phyloP scores from a whole-genome alignment of 2,888 invertebrate genomes.

The Luperina nickerlii region DNA sequence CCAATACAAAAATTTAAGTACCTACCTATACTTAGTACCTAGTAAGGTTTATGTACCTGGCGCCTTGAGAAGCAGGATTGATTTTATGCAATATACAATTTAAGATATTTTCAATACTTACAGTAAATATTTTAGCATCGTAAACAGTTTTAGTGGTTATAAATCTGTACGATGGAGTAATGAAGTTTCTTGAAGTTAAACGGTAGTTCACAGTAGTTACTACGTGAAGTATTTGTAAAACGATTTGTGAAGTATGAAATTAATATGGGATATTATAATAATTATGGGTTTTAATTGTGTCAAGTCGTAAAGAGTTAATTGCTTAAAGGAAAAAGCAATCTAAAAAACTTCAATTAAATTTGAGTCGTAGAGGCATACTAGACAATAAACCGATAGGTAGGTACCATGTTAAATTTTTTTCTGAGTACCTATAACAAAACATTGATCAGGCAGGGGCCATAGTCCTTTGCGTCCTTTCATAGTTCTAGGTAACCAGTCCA shows the following conservation, averaged over 20 bases:
- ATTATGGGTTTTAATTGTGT: not conserved
- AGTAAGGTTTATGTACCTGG: not conserved
- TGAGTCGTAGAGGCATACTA: too few species aligned
- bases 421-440: too few species aligned
- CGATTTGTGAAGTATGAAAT: constrained; percentile 9
- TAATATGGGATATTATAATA: not conserved
- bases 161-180: constrained; percentile 41
- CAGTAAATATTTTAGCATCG: constrained; percentile 32
- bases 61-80: constrained; percentile 8
- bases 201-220: constrained; percentile 34
- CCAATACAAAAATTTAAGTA: not conserved
- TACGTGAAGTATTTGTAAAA: constrained; percentile 5
- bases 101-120: constrained; percentile 14
- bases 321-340: not conserved
- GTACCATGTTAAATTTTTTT: too few species aligned
- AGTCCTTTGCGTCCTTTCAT: too few species aligned
- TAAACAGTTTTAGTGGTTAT: constrained; percentile 51
- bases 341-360: not conserved
- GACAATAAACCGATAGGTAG: not conserved
- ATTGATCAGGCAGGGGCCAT: too few species aligned
- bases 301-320: not conserved
- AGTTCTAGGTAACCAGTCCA: too few species aligned
- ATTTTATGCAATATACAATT: constrained; percentile 20
- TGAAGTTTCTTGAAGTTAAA: constrained; percentile 27
- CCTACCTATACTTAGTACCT: not conserved